phyloP scores from a whole-genome alignment of 2,113 vertebrate genomes.

The Corythoichthys haematopterus region DNA sequence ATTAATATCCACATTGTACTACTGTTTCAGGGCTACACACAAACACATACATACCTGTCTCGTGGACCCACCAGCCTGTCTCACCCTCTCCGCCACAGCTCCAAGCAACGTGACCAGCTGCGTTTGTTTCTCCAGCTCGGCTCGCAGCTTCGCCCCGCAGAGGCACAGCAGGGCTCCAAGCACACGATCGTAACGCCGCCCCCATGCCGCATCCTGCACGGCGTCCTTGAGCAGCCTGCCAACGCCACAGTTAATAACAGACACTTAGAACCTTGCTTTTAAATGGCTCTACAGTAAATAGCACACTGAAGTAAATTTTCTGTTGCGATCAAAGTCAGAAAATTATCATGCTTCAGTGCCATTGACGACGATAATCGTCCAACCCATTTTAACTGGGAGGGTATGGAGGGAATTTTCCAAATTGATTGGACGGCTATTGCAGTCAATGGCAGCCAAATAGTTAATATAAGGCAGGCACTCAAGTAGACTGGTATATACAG shows the following conservation, averaged over 20 bases:
- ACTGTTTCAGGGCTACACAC: background rate
- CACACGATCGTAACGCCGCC: conserved; percentile 81
- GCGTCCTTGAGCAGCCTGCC: conserved; percentile 91
- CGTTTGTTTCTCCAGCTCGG: conserved; percentile 87
- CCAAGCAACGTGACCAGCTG: conserved; percentile 85
- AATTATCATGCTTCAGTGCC: too few relatives aligned
- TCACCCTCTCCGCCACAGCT: conserved; percentile 87
- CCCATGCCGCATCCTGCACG: conserved; percentile 84
- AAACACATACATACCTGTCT: conserved; percentile 76
- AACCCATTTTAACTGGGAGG: too few relatives aligned
- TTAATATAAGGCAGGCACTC: too few relatives aligned
- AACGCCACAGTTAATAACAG: background rate
- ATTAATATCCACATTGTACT: background rate
- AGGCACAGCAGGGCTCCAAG: conserved; percentile 88
- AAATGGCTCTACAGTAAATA: too few relatives aligned
- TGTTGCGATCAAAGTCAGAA: too few relatives aligned
- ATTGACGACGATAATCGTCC: too few relatives aligned
- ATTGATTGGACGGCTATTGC: too few relatives aligned
- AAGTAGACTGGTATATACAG: too few relatives aligned
- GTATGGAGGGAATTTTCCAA: too few relatives aligned
- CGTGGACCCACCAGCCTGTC: conserved; percentile 83
- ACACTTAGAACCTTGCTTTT: background rate
- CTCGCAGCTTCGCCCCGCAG: conserved; percentile 82
- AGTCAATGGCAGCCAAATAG: too few relatives aligned
- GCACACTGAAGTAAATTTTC: too few relatives aligned